Percentiles rank a stretch among this genome's conserved stretches.
Evolutionary conservation across 1,140 invertebrate genomes (phyloP).

Genomic region (Elysia chlorotica): DNA sequence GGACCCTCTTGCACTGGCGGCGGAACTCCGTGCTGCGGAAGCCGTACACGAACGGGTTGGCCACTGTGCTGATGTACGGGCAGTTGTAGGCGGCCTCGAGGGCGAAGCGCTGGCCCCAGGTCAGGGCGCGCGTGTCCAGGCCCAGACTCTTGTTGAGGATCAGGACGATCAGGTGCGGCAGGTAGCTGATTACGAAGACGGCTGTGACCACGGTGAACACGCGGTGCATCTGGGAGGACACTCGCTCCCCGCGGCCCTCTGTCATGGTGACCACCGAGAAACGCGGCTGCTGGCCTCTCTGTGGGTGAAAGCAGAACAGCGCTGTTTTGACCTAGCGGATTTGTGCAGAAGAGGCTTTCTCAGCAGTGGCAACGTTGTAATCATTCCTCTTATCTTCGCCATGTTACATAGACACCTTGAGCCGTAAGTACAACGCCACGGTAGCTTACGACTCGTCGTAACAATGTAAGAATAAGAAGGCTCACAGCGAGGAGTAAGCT

Average conservation of each 20-base stretch:
- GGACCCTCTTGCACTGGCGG: conserved; percentile 13
- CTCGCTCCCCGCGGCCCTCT: background rate
- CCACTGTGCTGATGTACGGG: conserved; percentile 25
- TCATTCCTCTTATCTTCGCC: too few species aligned
- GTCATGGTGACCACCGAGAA: too few species aligned
- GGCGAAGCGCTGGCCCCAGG: background rate
- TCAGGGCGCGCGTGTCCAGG: background rate
- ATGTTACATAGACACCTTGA: too few species aligned
- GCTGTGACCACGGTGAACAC: conserved; percentile 25
- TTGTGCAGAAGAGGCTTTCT: too few species aligned
- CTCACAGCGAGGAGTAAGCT: too few species aligned
- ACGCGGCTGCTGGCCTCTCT: too few species aligned
- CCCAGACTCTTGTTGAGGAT: conserved; percentile 6
- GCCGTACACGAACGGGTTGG: conserved; percentile 31
- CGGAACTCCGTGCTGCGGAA: conserved; percentile 26
- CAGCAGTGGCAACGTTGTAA: too few species aligned
- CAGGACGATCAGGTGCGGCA: conserved; percentile 27
- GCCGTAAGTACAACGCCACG: too few species aligned
- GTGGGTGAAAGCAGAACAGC: too few species aligned
- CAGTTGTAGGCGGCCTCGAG: conserved; percentile 28
- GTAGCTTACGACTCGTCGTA: too few species aligned
- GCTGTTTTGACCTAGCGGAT: too few species aligned
- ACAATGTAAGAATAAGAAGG: too few species aligned
- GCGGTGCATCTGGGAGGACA: conserved; percentile 23
- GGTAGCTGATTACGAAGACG: conserved; percentile 29